These are phyloP conservation scores for Bhutanitis thaidina DNA, from an alignment of 2,888 invertebrate genomes.

Conservation along the genomic window DNA sequence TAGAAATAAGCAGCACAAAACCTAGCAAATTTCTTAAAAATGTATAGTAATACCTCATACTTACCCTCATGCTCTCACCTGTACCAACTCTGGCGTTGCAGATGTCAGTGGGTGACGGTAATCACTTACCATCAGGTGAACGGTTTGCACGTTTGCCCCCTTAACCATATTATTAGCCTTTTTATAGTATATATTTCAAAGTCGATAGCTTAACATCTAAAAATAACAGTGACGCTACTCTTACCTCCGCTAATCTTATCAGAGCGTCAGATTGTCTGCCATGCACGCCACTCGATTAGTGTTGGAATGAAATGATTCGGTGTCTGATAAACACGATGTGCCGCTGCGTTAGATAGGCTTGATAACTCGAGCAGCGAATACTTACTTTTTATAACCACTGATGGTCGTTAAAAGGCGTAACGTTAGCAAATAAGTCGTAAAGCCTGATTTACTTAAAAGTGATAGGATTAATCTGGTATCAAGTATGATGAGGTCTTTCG, in stretches of 20 bases:
- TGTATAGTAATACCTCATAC: too few relatives aligned
- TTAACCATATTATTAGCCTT: too few relatives aligned
- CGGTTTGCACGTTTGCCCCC: too few relatives aligned
- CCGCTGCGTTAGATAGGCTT: background rate
- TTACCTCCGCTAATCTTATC: slow-evolving; percentile 27
- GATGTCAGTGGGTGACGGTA: too few relatives aligned
- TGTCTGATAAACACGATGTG: slow-evolving; percentile 2
- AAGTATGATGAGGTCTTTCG: too few relatives aligned
- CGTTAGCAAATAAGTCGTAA: background rate
- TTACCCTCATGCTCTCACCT: too few relatives aligned
- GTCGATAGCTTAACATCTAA: background rate
- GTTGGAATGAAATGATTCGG: slow-evolving; percentile 14
- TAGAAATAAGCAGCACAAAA: too few relatives aligned
- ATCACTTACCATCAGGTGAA: too few relatives aligned
- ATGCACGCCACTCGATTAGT: slow-evolving; percentile 24
- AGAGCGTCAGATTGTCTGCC: slow-evolving; percentile 32
- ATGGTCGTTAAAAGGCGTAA: background rate
- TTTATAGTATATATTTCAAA: too few relatives aligned
- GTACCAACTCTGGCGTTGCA: too few relatives aligned
- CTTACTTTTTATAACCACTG: slow-evolving; percentile 6
- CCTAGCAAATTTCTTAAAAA: too few relatives aligned
- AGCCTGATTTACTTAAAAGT: background rate
- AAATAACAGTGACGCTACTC: slow-evolving; percentile 3
- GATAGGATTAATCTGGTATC: too few relatives aligned
- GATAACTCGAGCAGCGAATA: background rate